Conservation (phyloP, 2,888 invertebrate species). For the Elmis aenea region DNA sequence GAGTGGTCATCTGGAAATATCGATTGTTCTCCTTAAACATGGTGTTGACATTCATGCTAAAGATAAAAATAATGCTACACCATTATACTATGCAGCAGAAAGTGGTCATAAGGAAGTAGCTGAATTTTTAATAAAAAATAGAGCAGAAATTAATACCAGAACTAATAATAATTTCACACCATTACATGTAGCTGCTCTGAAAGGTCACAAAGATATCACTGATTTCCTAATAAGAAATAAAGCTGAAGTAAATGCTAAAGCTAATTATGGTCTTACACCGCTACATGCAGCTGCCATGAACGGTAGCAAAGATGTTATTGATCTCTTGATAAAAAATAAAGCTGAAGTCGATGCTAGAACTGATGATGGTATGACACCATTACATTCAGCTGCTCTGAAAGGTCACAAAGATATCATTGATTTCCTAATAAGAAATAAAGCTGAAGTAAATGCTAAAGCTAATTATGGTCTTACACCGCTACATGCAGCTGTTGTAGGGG, state of each 20-base stretch:
- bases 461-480: slow-evolving; percentile 12
- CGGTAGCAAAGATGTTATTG: slow-evolving; percentile 14
- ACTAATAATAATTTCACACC: slow-evolving; percentile 1
- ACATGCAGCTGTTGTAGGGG: slow-evolving; percentile 11
- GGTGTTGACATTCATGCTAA: slow-evolving; percentile 91
- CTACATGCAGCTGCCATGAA: slow-evolving; percentile 23
- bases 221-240: background rate
- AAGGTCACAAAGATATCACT: background rate
- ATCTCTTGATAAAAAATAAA: slow-evolving; percentile 17
- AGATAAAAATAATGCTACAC: slow-evolving; percentile 89
- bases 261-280: slow-evolving; percentile 5
- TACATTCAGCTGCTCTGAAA: slow-evolving; percentile 20
- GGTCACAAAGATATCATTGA: slow-evolving; percentile 8
- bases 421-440: too few relatives aligned
- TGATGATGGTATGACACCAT: slow-evolving; percentile 12
- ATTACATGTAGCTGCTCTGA: slow-evolving; percentile 1
- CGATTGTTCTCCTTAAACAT: slow-evolving; percentile 76
- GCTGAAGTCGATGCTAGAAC: slow-evolving; percentile 11
- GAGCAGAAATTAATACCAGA: slow-evolving; percentile 16
- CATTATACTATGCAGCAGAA: slow-evolving; percentile 46
- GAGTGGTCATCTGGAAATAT: slow-evolving; percentile 87
- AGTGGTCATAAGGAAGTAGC: slow-evolving; percentile 13
- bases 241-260: background rate
- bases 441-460: too few relatives aligned
- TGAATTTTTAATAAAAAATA: slow-evolving; percentile 10